Percentiles rank a stretch among this genome's conserved stretches.
Conservation (phyloP, 2,888 invertebrate genomes). For the Branchipolynoe longqiensis region DNA sequence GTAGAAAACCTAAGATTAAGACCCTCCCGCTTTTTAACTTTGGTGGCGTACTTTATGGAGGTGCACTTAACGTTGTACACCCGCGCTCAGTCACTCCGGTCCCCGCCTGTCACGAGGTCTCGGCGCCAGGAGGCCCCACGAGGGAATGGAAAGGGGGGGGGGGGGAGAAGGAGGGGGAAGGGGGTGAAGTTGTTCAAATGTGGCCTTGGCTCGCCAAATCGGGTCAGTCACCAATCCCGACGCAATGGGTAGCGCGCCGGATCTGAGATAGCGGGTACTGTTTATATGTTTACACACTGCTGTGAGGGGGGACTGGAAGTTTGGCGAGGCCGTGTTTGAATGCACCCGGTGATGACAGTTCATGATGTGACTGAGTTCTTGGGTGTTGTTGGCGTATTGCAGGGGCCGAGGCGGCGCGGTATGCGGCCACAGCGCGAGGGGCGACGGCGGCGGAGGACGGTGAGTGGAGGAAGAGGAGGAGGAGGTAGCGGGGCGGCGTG, state of each 20-base stretch:
- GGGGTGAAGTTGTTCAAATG: neutral
- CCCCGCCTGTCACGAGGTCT: neutral
- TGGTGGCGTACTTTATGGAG: too few species aligned
- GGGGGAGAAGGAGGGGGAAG: neutral
- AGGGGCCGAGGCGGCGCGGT: too few species aligned
- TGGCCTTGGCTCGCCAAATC: neutral
- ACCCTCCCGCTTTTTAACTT: too few species aligned
- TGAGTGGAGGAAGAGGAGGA: slow-evolving; percentile 4
- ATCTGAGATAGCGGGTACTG: neutral
- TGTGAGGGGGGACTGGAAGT: neutral
- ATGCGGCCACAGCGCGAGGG: neutral
- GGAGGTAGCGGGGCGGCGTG: too few species aligned
- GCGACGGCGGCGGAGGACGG: neutral
- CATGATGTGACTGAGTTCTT: neutral
- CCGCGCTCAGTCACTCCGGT: too few species aligned
- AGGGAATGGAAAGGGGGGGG: too few species aligned
- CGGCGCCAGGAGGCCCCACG: too few species aligned
- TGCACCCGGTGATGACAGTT: slow-evolving; percentile 18
- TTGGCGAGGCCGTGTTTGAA: slow-evolving; percentile 6
- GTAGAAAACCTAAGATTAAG: too few species aligned
- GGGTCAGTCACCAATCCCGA: neutral
- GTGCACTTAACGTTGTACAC: too few species aligned
- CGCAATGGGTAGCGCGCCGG: neutral
- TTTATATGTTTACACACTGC: slow-evolving; percentile 5
- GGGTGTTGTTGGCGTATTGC: neutral